Evolutionary conservation across 1,140 invertebrate genomes (phyloP), one percentile per base, ranked within the genome.

Genomic region (Drosophila mojavensis): DNA sequence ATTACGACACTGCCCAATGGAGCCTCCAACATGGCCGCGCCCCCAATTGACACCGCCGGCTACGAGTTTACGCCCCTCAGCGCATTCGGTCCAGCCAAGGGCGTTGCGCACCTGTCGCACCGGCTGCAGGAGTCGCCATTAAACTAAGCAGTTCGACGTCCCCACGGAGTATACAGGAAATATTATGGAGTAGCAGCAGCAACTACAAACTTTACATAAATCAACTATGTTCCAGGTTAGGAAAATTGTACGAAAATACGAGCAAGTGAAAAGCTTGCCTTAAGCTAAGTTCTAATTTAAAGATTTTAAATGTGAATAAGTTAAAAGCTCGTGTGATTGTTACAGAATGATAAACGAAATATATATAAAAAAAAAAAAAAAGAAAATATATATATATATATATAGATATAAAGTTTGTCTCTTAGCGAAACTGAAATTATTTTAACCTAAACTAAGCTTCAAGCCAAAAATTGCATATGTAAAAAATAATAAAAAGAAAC

Each of bases 1-100:
- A 91, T 92, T 28, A 91, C 91, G 5, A 75, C 77, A 48, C 59
- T 91, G 58, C 77, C 91, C 2, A 91, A 91, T 62, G 91, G 91
- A 2, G 74, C 72, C n/a, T 60, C 61, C 26, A 80, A 66, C 39
- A 67, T 76, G 6, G 65, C 66, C 6, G 64, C 64, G 1, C 77
- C 66, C 26, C 36, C 11, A 11, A 11, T 4, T 7, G 78, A 71
- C 28, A 36, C 41, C 7, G 10, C 56, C 0, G 53, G 73, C 53
- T 89, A 84, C 36, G 84, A 83, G n/a, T 81, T 78, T 61, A 33
- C 78, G 7, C 58, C 78, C 0, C 63, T 89, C 9, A 66, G 72
- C 20, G 84, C 84, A 11, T 75, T 78, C 26, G 78, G 77, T 10
- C 59, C 67, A 24, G 67, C 64, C 17, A 53, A 50, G 11, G 45